Base-by-base conservation (phyloP, 37 sponge, comb jelly and placozoan genomes). In the Oscarella lobularis region DNA sequence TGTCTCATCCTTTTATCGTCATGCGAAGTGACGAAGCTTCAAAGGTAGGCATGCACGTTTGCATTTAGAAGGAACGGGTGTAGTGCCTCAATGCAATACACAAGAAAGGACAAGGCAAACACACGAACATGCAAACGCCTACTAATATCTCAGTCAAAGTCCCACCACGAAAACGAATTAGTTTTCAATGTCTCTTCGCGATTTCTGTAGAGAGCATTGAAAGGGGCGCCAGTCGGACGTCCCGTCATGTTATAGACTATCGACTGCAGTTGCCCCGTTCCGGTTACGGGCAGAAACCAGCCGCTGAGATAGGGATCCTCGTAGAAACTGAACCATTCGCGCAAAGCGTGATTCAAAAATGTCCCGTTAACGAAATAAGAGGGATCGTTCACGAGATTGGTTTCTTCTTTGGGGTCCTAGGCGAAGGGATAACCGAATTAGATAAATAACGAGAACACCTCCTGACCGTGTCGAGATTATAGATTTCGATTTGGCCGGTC, bases 271-370 rank as follows among this genome's bases (percentile, higher is more conserved):
- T 87, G 88, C 20, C 88, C 88, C 33, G 32, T 37, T 14, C 88
- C 85, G 40, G 85, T 84, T 38, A 87, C 85, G 0, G 85, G 85
- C 29, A 66, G 31, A 40, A 69, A 38, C 88, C 88, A 87, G 3
- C 88, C 88, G 80, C 85, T 87, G 32, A 84, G 38, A 30, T 77
- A 83, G 30, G 88, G 88, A 55, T 87, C 85, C 33, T 87, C 88
- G 33, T 41, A 83, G 74, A 74, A 87, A 0, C 84, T 83, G 37
- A 87, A 87, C 75, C 67, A 87, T 60, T 77, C 48, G 48, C 78
- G 67, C 68, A 80, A 29, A 14, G 77, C 78, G 27, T 31, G 0
- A 29, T 80, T 78, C n/a, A 66, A 67, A 20, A 37, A 2, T 14
- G 31, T 67, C 1, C 38, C 74, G 38, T 66, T 14, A n/a, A 3